A percentile compares a stretch with the other conserved stretches of the same genome.
These are phyloP conservation scores for Mirounga angustirostris DNA, from an alignment of 2,113 vertebrate genomes.

Conservation along the genomic window DNA sequence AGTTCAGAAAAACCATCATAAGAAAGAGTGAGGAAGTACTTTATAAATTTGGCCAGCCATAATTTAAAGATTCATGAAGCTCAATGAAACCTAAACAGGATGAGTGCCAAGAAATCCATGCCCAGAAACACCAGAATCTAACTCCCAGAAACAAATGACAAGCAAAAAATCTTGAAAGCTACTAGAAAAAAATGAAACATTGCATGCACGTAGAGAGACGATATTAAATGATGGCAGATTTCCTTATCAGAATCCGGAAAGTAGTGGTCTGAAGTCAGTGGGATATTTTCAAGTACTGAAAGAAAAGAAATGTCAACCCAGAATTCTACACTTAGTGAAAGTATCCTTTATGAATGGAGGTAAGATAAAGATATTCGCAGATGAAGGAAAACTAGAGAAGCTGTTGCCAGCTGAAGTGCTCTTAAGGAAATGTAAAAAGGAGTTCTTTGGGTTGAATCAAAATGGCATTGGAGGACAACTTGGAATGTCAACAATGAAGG, in stretches of 20 bases:
- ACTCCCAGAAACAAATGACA: not conserved
- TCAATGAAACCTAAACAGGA: not conserved
- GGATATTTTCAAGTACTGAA: not conserved
- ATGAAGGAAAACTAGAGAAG: not conserved
- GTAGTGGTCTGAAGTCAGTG: not conserved
- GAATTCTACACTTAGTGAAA: not conserved
- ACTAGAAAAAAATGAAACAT: not conserved
- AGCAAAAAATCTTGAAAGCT: not conserved
- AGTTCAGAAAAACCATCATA: not conserved
- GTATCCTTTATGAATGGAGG: not conserved
- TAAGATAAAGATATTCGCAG: not conserved
- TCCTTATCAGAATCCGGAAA: not conserved
- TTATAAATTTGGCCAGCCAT: not conserved
- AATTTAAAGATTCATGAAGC: not conserved
- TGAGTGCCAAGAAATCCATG: not conserved
- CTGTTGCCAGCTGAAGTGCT: not conserved
- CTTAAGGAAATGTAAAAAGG: conserved; percentile 18
- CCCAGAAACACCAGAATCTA: not conserved
- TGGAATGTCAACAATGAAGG: not conserved
- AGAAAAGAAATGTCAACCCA: conserved; percentile 18
- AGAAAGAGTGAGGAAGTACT: not conserved
- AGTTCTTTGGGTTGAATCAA: not conserved
- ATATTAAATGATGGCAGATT: not conserved
- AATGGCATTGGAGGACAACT: not conserved
- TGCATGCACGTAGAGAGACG: not conserved